Evolutionary conservation across 1,140 invertebrate genomes (phyloP), one percentile per base, ranked within the genome.

Genomic region (Drosophila pandora): DNA sequence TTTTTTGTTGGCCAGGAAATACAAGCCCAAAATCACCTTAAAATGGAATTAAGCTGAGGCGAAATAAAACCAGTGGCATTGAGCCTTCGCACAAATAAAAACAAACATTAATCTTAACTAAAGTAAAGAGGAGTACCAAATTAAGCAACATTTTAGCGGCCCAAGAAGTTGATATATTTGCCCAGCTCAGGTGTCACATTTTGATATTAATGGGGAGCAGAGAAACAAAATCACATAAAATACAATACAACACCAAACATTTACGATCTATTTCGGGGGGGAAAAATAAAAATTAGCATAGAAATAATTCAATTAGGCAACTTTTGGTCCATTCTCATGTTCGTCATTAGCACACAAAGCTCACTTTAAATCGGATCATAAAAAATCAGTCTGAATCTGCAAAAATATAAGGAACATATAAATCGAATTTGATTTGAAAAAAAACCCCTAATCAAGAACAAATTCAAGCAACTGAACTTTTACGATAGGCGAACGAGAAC

Each of bases 281-380:
- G 57, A 53, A 77, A 78, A 70, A 39, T 22, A 30, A n/a, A 73
- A 82, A 82, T 87, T 88, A 82, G 82, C 79, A 87, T 87, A 64
- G 56, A 76, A 87, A 87, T 87, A 71, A 88, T 87, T 87, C 75
- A 87, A 87, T 87, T 85, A 85, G 74, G 48, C 73, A 65, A 78
- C 76, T 79, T 64, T 83, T 75, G 68, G 59, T 52, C 54, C 74
- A 77, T 76, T 71, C 70, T 64, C 62, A 49, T 25, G 54, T 76
- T 55, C 50, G 48, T 49, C 55, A 80, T 82, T 49, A 70, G 73
- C 67, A 65, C 57, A 73, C 32, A 71, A 81, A 82, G 57, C 53
- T 60, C 59, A 79, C 76, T 76, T 76, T 76, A 82, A 78, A 71
- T 70, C 25, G 28, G 64, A 69, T 69, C 64, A 55, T 69, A 28